phyloP scores from a whole-genome alignment of 2,888 invertebrate genomes.

The Phengaris alcon region DNA sequence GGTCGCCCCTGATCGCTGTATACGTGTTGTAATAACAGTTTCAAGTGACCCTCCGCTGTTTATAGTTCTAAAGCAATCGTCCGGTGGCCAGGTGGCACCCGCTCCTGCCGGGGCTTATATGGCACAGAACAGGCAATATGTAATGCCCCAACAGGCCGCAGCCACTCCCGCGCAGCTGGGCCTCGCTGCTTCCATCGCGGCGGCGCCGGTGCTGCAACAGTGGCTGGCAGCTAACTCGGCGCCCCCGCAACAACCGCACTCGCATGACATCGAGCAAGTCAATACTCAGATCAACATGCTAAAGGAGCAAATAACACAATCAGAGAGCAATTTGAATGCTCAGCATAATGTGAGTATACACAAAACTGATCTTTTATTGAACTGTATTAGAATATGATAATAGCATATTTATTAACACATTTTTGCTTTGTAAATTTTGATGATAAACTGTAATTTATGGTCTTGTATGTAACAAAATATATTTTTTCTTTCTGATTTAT shows the following conservation, averaged over 20 bases:
- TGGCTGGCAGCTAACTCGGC: slow-evolving; percentile 69
- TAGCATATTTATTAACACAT: neutral
- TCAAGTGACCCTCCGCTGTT: slow-evolving; percentile 79
- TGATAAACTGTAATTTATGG: neutral
- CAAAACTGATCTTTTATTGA: neutral
- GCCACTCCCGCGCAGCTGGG: slow-evolving; percentile 79
- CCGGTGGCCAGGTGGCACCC: slow-evolving; percentile 75
- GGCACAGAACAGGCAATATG: slow-evolving; percentile 80
- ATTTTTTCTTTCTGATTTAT: neutral
- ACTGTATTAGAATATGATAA: neutral
- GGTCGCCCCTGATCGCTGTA: slow-evolving; percentile 62
- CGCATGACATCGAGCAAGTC: slow-evolving; percentile 77
- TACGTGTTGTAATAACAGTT: slow-evolving; percentile 68
- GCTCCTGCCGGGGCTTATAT: slow-evolving; percentile 77
- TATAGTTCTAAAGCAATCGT: slow-evolving; percentile 88
- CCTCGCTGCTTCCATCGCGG: slow-evolving; percentile 75
- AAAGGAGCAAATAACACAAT: slow-evolving; percentile 95
- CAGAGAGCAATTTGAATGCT: slow-evolving; percentile 96
- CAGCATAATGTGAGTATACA: slow-evolving; percentile 89
- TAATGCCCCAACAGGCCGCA: slow-evolving; percentile 78
- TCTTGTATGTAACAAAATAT: neutral
- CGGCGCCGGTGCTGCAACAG: slow-evolving; percentile 70
- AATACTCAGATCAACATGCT: slow-evolving; percentile 89
- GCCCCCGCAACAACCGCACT: slow-evolving; percentile 50
- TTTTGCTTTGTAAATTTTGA: neutral